Evolutionary conservation across 1,140 invertebrate genomes (phyloP).

Genomic region (Drosophila rhopaloa): DNA sequence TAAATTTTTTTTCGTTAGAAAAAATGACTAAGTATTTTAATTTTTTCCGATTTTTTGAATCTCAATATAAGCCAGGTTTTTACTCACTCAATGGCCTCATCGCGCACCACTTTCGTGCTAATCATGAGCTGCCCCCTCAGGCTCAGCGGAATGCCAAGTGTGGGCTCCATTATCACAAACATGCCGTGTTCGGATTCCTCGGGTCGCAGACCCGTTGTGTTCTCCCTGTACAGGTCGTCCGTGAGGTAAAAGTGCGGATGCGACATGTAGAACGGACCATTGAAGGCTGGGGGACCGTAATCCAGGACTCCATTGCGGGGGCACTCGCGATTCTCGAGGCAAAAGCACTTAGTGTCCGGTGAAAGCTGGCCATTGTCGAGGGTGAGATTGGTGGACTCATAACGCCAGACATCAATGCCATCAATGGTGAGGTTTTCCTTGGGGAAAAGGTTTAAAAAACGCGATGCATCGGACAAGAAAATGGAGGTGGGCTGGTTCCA

Average conservation of each 20-base stretch:
- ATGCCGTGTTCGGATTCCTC: conserved; percentile 89
- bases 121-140: conserved; percentile 89
- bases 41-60: too few species aligned
- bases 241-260: conserved; percentile 94
- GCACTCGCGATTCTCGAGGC: conserved; percentile 77
- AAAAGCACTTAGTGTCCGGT: conserved; percentile 69
- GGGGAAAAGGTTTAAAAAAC: conserved; percentile 85
- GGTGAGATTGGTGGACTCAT: conserved; percentile 86
- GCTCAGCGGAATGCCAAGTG: conserved; percentile 88
- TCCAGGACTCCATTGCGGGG: conserved; percentile 86
- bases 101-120: conserved; percentile 88
- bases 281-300: conserved; percentile 88
- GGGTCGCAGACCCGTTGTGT: conserved; percentile 90
- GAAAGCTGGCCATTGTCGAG: conserved; percentile 88
- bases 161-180: conserved; percentile 89
- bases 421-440: conserved; percentile 73
- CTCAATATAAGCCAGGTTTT: too few species aligned
- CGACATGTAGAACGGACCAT: conserved; percentile 92
- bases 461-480: conserved; percentile 89
- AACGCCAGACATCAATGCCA: conserved; percentile 87
- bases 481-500: conserved; percentile 86
- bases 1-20: too few species aligned
- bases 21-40: too few species aligned
- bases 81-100: conserved; percentile 85
- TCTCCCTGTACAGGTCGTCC: conserved; percentile 87